phyloP scores from a whole-genome alignment of 2,888 invertebrate genomes.

The Pterostichus madidus region DNA sequence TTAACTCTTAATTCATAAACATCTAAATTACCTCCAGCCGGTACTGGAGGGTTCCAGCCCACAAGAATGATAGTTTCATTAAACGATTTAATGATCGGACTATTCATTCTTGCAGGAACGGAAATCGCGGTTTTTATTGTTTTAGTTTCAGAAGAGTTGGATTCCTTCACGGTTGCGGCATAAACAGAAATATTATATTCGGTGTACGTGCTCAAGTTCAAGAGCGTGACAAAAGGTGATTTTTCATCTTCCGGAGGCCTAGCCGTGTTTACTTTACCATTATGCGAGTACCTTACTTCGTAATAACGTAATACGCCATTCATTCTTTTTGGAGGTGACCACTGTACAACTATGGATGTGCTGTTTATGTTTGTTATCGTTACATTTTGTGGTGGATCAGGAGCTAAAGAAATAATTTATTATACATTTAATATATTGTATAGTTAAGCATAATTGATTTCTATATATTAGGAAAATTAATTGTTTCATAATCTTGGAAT shows the following conservation, averaged over 20 bases:
- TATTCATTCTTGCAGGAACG: constrained; percentile 72
- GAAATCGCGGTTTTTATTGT: constrained; percentile 74
- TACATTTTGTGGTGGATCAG: constrained; percentile 81
- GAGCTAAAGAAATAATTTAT: constrained; percentile 75
- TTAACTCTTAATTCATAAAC: constrained; percentile 78
- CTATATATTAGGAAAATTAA: not conserved
- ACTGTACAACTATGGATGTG: constrained; percentile 82
- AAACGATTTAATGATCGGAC: constrained; percentile 75
- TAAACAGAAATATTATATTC: constrained; percentile 85
- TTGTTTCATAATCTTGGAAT: not conserved
- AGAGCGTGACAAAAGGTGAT: constrained; percentile 68
- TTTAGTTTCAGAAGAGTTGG: constrained; percentile 76
- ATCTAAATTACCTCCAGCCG: constrained; percentile 77
- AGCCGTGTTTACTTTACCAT: constrained; percentile 54
- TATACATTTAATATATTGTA: constrained; percentile 22
- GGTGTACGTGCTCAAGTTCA: constrained; percentile 80
- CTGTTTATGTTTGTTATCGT: constrained; percentile 81
- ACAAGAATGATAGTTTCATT: constrained; percentile 78
- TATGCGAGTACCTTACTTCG: constrained; percentile 79
- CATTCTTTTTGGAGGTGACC: constrained; percentile 84
- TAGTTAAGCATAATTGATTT: not conserved
- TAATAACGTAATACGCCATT: constrained; percentile 89
- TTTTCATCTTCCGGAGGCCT: constrained; percentile 47
- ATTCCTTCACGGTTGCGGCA: constrained; percentile 87
- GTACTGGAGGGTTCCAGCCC: constrained; percentile 77